Evolutionary conservation across 2,113 vertebrate species (phyloP), one percentile per base, ranked within the genome.

Genomic region (Passer montanus): DNA sequence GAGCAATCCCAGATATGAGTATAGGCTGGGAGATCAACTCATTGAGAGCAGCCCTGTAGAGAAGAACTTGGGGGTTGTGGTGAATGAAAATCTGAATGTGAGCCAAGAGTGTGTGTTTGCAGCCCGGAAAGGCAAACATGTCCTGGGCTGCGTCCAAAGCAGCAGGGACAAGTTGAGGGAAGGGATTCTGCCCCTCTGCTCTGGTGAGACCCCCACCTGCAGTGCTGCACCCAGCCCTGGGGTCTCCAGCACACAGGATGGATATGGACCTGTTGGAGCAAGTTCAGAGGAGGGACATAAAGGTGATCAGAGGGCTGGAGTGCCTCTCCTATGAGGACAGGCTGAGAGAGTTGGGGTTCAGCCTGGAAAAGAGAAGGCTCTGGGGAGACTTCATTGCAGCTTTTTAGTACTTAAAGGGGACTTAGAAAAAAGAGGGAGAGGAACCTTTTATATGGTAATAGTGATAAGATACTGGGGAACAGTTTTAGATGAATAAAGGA

Each of bases 91-190:
- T 35, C 31, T 44, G 27, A 15, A 37, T 3, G 4, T 58, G 50
- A 43, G 31, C 31, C 15, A 43, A 19, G 19, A 30, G 35, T 56
- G 24, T 60, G 33, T 49, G 17, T 56, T 56, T 56, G 43, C 41
- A 49, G 43, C n/a, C 14, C 58, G 49, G 67, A 58, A 72, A 21
- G 43, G 17, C 11, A 10, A 15, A 41, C 0, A 0, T 41, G 18
- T 56, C 43, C 30, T 72, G 67, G 7, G 35, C 43, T 72, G 43
- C 30, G 22, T 41, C 26, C 17, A 64, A 33, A 64, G 31, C 26
- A 26, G 13, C 0, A 0, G 8, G 21, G 26, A 9, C 30, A 64
- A 21, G 30, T 9, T 0, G 0, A 58, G 50, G 50, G 50, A 73
- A 37, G 14, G 0, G 18, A 50, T 66, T 58, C 31, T 80, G 22